Evolutionary conservation across 2,797 vertebrate species (phyloP).

Genomic region (Furcifer pardalis): DNA sequence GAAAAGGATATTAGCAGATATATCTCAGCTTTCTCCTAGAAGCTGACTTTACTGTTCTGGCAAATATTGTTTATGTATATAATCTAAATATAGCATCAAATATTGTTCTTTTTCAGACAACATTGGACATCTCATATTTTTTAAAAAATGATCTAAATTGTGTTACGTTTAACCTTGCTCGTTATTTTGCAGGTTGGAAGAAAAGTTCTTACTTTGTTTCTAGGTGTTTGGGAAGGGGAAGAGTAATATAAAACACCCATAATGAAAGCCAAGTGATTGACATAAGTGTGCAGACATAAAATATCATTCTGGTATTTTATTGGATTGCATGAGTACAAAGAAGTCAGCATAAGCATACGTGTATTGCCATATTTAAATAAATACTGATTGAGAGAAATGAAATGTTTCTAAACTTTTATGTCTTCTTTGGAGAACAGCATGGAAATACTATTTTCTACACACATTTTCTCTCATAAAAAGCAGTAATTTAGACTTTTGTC

Average conservation of each 20-base stretch:
- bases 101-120: too few species aligned
- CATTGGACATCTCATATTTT: too few species aligned
- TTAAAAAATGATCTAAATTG: conserved; percentile 26
- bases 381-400: conserved; percentile 65
- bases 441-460: neutral
- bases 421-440: neutral
- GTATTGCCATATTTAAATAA: conserved; percentile 72
- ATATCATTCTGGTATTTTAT: neutral
- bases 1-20: too few species aligned
- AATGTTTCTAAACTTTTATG: conserved; percentile 29
- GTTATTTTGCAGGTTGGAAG: neutral
- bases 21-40: neutral
- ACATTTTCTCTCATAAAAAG: too few species aligned
- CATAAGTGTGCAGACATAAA: neutral
- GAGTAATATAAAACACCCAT: conserved; percentile 51
- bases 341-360: conserved; percentile 48
- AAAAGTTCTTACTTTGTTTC: conserved; percentile 3
- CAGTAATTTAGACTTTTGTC: neutral
- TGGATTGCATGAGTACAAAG: conserved; percentile 29
- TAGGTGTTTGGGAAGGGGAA: neutral
- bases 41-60: neutral
- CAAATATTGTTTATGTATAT: neutral
- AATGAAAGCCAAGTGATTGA: conserved; percentile 15
- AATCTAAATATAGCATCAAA: neutral
- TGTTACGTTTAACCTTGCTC: conserved; percentile 18